phyloP scores from a whole-genome alignment of 2,113 vertebrate species.

The Spermophilus dauricus region DNA sequence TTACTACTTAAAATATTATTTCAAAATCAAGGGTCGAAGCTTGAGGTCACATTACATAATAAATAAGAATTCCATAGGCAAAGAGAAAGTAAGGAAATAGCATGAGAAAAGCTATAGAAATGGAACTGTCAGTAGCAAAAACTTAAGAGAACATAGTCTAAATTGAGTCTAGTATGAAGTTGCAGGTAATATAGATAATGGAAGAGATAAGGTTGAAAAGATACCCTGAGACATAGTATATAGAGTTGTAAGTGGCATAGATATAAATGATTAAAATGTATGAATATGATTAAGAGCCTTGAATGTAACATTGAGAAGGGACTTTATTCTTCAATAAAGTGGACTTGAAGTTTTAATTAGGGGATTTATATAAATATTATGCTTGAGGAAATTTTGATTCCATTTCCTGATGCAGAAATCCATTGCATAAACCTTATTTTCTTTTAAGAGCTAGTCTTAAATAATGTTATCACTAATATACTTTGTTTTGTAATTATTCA shows the following conservation, averaged over 20 bases:
- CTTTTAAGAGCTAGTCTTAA: conserved; percentile 6
- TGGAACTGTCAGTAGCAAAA: not conserved
- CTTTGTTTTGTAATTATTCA: conserved; percentile 76
- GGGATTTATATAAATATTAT: not conserved
- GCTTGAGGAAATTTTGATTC: not conserved
- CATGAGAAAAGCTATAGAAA: not conserved
- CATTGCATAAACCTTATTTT: not conserved
- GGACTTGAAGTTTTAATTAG: not conserved
- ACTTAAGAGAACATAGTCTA: not conserved
- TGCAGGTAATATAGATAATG: not conserved
- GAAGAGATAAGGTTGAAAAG: not conserved
- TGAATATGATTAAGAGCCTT: not conserved
- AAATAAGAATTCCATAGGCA: not conserved
- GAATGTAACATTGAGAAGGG: not conserved
- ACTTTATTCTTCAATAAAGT: not conserved
- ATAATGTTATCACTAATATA: conserved; percentile 45
- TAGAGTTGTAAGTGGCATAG: too few relatives aligned
- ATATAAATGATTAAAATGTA: too few relatives aligned
- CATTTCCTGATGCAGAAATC: not conserved
- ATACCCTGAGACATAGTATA: not conserved
- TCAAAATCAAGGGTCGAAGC: not conserved
- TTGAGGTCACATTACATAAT: not conserved
- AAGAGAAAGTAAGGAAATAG: not conserved
- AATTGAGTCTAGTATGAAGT: not conserved
- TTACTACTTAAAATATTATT: conserved; percentile 25